Evolutionary conservation across 2,888 invertebrate species (phyloP).

Genomic region (Nephrotoma flavescens): DNA sequence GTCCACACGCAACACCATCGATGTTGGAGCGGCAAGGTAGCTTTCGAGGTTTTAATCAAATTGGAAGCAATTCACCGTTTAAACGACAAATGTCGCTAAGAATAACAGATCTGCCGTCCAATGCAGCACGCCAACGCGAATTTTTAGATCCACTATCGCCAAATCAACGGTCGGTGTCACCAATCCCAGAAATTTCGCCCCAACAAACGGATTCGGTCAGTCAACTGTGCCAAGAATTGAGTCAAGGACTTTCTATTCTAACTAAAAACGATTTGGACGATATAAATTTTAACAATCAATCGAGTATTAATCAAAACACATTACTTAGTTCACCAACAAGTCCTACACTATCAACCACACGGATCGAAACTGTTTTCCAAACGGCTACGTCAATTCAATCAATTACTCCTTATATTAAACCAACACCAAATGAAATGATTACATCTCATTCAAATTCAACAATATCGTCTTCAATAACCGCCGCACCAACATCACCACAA

Average conservation of each 20-base stretch:
- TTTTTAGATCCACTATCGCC: constrained; percentile 28
- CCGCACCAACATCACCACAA: constrained; percentile 18
- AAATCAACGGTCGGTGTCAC: constrained; percentile 42
- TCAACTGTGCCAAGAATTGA: constrained; percentile 63
- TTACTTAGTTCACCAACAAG: constrained; percentile 19
- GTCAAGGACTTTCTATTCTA: constrained; percentile 49
- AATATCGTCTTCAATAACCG: constrained; percentile 11
- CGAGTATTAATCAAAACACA: constrained; percentile 40
- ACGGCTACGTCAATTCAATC: not conserved
- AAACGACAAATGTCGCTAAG: constrained; percentile 92
- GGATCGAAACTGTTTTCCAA: not conserved
- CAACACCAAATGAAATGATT: not conserved
- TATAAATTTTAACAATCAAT: constrained; percentile 40
- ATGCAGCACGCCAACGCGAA: constrained; percentile 60
- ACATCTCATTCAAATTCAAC: constrained; percentile 9
- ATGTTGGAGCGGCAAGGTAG: constrained; percentile 92
- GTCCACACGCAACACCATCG: constrained; percentile 89
- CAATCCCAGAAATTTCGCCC: constrained; percentile 63
- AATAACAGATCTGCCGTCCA: constrained; percentile 89
- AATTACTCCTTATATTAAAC: not conserved
- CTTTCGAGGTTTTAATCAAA: constrained; percentile 76
- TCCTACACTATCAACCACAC: constrained; percentile 4
- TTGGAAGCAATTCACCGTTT: constrained; percentile 71
- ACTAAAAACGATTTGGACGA: constrained; percentile 40
- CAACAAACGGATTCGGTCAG: constrained; percentile 44